Evolutionary conservation across 2,113 vertebrate species (phyloP).

Genomic region (Ovibos moschatus): DNA sequence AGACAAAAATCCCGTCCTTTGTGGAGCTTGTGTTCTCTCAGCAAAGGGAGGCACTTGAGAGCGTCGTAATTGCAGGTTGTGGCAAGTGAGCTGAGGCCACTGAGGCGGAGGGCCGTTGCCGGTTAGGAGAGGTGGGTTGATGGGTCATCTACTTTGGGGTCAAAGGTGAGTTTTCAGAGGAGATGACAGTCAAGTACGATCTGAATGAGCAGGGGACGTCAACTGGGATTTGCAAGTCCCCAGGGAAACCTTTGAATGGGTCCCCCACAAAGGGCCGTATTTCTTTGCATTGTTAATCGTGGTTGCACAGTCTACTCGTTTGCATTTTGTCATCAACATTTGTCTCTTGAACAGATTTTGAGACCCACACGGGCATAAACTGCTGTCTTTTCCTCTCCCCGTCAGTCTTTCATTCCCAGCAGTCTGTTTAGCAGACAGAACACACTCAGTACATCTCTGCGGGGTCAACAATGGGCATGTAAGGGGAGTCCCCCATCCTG

Average conservation of each 20-base stretch:
- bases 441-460: accelerated
- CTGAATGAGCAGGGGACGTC: neutral
- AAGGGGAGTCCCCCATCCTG: neutral
- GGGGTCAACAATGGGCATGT: accelerated
- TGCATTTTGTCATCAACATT: neutral
- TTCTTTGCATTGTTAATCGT: neutral
- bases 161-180: neutral
- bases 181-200: neutral
- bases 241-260: neutral
- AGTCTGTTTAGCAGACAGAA: accelerated
- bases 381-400: neutral
- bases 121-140: neutral
- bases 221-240: neutral
- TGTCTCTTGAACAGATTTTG: neutral
- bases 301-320: neutral
- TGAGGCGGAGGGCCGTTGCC: neutral
- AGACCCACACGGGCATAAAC: neutral
- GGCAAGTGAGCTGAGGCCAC: neutral
- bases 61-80: accelerated
- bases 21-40: neutral
- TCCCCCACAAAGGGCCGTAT: accelerated
- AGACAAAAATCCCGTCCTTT: accelerated
- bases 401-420: accelerated
- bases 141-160: neutral
- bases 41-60: neutral